These are phyloP conservation scores for Saimiri boliviensis DNA, from an alignment of 2,113 vertebrate species.

Conservation along the genomic window DNA sequence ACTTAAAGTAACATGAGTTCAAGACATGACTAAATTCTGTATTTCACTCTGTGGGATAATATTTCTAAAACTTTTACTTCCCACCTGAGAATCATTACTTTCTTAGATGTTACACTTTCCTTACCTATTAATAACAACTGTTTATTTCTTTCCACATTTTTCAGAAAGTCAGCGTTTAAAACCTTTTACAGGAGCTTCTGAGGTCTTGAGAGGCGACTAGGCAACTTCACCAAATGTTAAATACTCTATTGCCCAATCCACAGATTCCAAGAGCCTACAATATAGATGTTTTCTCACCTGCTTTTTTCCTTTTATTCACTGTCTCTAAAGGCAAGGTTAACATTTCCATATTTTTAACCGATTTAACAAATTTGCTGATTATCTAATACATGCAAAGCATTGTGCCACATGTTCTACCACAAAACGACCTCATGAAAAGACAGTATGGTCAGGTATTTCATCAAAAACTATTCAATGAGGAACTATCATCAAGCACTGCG, in stretches of 20 bases:
- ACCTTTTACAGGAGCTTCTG: background rate
- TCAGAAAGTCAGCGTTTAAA: background rate
- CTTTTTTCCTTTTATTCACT: background rate
- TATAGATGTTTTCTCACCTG: background rate
- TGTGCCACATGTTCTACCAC: background rate
- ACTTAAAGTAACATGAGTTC: background rate
- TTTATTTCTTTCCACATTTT: background rate
- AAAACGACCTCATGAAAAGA: background rate
- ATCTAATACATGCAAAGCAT: background rate
- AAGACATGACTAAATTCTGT: background rate
- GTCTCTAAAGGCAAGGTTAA: background rate
- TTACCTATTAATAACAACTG: background rate
- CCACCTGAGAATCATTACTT: background rate
- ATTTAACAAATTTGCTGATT: background rate
- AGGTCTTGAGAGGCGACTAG: background rate
- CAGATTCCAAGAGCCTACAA: background rate
- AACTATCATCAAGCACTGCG: background rate
- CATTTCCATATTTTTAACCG: background rate
- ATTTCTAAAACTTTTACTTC: background rate
- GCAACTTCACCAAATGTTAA: background rate
- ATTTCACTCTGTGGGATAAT: background rate
- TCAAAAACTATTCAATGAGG: background rate
- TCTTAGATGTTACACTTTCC: background rate
- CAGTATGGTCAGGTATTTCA: background rate
- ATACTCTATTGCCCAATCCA: background rate